Base-by-base conservation (phyloP, 2,888 invertebrate species). In the Frankliniella intonsa region DNA sequence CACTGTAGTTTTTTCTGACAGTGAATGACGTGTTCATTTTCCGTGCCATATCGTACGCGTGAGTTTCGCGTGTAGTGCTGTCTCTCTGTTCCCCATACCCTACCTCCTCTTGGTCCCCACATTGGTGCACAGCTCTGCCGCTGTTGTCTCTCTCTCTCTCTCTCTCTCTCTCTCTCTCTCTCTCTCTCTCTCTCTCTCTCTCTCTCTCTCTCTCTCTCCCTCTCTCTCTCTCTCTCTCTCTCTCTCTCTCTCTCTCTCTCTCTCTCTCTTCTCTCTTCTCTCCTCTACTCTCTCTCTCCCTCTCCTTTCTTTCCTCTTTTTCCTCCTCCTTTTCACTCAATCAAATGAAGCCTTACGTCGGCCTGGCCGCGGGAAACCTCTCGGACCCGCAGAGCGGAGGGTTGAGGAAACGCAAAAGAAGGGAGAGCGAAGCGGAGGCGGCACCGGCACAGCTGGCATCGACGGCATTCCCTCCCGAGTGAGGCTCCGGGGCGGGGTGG, bases 281-380 rank as follows among this genome's bases (percentile, higher is more conserved):
- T 10, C 19, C 55, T 2, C 7, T 55, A 12, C 7, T 17, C 55
- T 19, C 55, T 19, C 62, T 14, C 0, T n/a, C 62, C 62, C 17
- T 5, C 62, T 62, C 62, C 62, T n/a, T 0, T 8, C 17, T 8
- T 8, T 14, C 62, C 62, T 62, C 10, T 17, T n/a, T n/a, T n/a
- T n/a, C 38, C 38, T 5, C 38, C 38, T 38, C 38, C 38, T 38
- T 2, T 38, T 38, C 88, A 88, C 88, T 88, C 87, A 87, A 86
- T 88, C 87, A 87, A 86, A 87, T 87, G 85, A 85, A 85, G 84
- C 85, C 85, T 84, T 84, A 84, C 38, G 38, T 38, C 81, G 81
- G 82, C 83, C 82, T 81, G 81, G 82, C 83, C 82, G 82, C 82
- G 83, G 81, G 82, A 82, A 82, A 81, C 80, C 83, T 82, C 83